These are phyloP conservation scores for Crotophaga sulcirostris DNA, from an alignment of 2,113 vertebrate species.

Conservation along the genomic window DNA sequence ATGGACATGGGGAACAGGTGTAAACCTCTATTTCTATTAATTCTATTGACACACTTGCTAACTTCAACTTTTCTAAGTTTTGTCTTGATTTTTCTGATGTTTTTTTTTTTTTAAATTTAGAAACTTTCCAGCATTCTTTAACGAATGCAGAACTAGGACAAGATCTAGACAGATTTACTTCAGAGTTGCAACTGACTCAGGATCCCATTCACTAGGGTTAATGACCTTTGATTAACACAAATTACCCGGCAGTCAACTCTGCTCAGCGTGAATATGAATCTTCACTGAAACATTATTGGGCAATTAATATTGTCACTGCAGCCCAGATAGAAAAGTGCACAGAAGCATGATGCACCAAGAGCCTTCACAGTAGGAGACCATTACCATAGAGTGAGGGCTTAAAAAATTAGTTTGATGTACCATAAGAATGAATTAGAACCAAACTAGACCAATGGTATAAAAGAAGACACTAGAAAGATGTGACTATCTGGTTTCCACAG, in stretches of 20 bases:
- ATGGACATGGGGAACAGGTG: not conserved
- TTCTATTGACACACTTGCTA: not conserved
- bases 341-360: not conserved
- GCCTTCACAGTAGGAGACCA: not conserved
- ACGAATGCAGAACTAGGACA: not conserved
- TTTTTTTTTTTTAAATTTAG: not conserved
- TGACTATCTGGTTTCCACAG: not conserved
- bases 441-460: not conserved
- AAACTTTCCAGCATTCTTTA: not conserved
- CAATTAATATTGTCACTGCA: not conserved
- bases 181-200: not conserved
- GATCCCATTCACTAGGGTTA: not conserved
- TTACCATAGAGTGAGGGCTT: not conserved
- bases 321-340: not conserved
- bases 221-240: slow-evolving; percentile 4
- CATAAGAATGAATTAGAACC: not conserved
- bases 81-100: not conserved
- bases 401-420: not conserved
- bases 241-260: not conserved
- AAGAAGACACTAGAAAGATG: not conserved
- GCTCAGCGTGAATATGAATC: not conserved
- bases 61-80: not conserved
- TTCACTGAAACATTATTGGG: not conserved
- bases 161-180: not conserved
- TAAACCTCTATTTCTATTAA: not conserved